phyloP scores from a whole-genome alignment of 1,140 invertebrate genomes.

The Trichonephila inaurata region DNA sequence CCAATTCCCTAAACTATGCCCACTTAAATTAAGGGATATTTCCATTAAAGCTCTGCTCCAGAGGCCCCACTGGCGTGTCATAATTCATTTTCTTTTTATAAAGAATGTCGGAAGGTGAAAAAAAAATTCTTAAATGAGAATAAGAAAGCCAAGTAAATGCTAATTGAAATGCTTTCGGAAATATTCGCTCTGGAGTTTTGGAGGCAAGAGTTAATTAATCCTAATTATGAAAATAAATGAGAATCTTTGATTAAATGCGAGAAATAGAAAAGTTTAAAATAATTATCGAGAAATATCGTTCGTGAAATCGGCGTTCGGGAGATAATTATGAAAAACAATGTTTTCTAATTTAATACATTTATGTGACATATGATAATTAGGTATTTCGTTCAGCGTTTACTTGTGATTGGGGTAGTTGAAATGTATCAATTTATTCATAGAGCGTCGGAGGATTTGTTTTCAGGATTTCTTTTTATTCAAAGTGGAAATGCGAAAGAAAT shows the following conservation, averaged over 20 bases:
- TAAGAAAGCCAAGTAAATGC: constrained; percentile 5
- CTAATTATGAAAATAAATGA: not conserved
- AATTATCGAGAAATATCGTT: not conserved
- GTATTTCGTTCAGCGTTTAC: too few relatives aligned
- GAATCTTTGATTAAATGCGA: not conserved
- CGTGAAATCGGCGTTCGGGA: too few relatives aligned
- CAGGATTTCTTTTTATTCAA: too few relatives aligned
- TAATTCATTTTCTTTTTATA: constrained; percentile 42
- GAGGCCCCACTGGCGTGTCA: not conserved
- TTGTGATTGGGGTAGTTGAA: too few relatives aligned
- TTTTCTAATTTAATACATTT: too few relatives aligned
- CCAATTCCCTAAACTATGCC: not conserved
- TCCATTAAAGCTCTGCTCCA: constrained; percentile 42
- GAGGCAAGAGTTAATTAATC: not conserved
- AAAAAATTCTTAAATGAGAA: not conserved
- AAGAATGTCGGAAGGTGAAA: constrained; percentile 25
- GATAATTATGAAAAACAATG: too few relatives aligned
- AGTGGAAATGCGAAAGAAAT: too few relatives aligned
- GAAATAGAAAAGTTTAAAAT: not conserved
- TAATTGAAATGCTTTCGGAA: constrained; percentile 40
- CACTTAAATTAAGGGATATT: constrained; percentile 38
- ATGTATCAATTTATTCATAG: too few relatives aligned
- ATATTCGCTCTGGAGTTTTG: not conserved
- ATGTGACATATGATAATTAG: too few relatives aligned
- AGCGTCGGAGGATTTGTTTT: too few relatives aligned